Conservation (phyloP, 2,888 invertebrate genomes). For the Anticlea derivata region DNA sequence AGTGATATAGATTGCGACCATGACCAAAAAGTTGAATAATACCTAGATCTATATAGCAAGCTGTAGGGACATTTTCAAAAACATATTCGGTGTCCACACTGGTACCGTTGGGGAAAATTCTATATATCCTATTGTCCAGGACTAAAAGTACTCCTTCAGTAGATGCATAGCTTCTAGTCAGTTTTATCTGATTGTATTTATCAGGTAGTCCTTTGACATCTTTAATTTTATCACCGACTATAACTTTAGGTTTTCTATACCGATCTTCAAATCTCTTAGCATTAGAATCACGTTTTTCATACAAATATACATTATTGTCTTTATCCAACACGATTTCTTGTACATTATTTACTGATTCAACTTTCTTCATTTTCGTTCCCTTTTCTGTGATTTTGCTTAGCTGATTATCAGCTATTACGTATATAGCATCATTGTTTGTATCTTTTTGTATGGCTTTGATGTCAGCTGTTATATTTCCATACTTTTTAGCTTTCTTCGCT, state of each 20-base stretch:
- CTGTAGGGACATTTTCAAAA: slow-evolving; percentile 16
- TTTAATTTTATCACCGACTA: slow-evolving; percentile 6
- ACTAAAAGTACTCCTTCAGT: slow-evolving; percentile 12
- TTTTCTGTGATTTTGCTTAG: slow-evolving; percentile 16
- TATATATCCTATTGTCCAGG: slow-evolving; percentile 11
- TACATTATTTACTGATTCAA: slow-evolving; percentile 6
- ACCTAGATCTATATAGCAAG: slow-evolving; percentile 13
- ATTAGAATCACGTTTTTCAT: not conserved
- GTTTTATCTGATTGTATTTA: slow-evolving; percentile 9
- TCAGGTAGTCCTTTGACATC: slow-evolving; percentile 11
- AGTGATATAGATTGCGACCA: slow-evolving; percentile 10
- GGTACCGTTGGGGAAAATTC: slow-evolving; percentile 16
- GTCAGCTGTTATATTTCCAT: slow-evolving; percentile 19
- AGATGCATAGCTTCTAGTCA: slow-evolving; percentile 1
- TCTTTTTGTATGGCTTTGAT: slow-evolving; percentile 17
- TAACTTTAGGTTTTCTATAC: slow-evolving; percentile 17
- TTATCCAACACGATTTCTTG: slow-evolving; percentile 14
- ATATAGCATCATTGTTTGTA: slow-evolving; percentile 12
- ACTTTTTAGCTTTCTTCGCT: slow-evolving; percentile 6
- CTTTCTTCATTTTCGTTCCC: slow-evolving; percentile 7
- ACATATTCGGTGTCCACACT: slow-evolving; percentile 2
- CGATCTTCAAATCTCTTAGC: slow-evolving; percentile 2
- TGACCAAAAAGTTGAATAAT: slow-evolving; percentile 11
- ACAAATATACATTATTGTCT: slow-evolving; percentile 11
- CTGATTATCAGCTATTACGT: slow-evolving; percentile 13